A percentile compares a stretch with the other conserved stretches of the same genome.
phyloP scores from a whole-genome alignment of 2,113 vertebrate genomes.

The Euleptes europaea region DNA sequence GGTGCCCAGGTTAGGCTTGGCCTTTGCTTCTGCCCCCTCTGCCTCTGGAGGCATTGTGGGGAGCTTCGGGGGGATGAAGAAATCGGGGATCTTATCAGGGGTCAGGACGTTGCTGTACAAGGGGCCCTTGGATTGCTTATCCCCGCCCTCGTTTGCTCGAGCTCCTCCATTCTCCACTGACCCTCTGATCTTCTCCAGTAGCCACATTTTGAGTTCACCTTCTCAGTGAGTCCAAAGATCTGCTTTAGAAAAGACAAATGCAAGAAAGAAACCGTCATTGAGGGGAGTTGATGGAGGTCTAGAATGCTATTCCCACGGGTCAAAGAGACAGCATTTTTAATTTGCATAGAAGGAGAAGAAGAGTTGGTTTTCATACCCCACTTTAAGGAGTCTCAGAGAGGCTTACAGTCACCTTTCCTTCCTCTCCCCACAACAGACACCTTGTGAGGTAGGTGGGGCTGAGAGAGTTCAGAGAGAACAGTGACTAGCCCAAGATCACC shows the following conservation, averaged over 20 bases:
- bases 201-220: slow-evolving; percentile 80
- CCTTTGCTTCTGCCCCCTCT: slow-evolving; percentile 64
- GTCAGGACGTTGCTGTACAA: slow-evolving; percentile 94
- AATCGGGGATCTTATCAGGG: slow-evolving; percentile 95
- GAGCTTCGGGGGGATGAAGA: slow-evolving; percentile 95
- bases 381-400: too few species aligned
- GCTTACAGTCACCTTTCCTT: too few species aligned
- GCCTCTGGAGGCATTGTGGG: slow-evolving; percentile 78
- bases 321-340: neutral
- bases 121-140: slow-evolving; percentile 73
- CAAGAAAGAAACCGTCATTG: neutral
- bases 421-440: too few species aligned
- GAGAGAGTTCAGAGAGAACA: too few species aligned
- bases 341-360: too few species aligned
- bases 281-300: neutral
- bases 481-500: too few species aligned
- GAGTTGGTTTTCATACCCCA: too few species aligned
- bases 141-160: slow-evolving; percentile 72
- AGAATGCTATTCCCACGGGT: neutral
- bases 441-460: too few species aligned
- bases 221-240: neutral
- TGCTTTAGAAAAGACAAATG: neutral
- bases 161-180: slow-evolving; percentile 82
- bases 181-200: slow-evolving; percentile 91
- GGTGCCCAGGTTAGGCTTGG: slow-evolving; percentile 71